phyloP scores from a whole-genome alignment of 2,888 invertebrate genomes.

The Digitonthophagus gazella region DNA sequence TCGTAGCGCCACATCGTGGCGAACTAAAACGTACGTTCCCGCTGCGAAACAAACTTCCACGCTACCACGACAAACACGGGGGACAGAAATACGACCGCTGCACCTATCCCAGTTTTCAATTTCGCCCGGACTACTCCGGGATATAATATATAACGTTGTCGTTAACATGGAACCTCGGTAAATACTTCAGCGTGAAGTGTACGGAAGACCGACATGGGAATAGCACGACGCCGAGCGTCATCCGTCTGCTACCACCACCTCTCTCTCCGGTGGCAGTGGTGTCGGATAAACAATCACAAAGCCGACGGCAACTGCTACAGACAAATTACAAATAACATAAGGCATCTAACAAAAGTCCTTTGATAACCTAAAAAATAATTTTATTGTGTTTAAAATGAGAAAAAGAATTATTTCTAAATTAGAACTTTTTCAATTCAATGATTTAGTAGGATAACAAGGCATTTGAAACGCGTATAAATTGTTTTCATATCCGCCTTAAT shows the following conservation, averaged over 20 bases:
- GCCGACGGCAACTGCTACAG: not conserved
- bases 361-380: too few relatives aligned
- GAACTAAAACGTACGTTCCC: not conserved
- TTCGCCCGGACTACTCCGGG: constrained; percentile 33
- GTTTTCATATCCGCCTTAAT: not conserved
- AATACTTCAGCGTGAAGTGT: constrained; percentile 41
- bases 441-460: not conserved
- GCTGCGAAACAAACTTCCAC: not conserved
- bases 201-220: constrained; percentile 34
- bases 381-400: too few relatives aligned
- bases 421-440: not conserved
- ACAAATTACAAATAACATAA: not conserved
- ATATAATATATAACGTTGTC: constrained; percentile 37
- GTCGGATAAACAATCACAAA: not conserved
- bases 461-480: not conserved
- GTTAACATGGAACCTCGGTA: constrained; percentile 39
- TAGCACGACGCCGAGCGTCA: constrained; percentile 14
- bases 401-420: too few relatives aligned
- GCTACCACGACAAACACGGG: not conserved
- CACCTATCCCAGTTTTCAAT: constrained; percentile 32
- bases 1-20: not conserved
- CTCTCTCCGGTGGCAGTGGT: not conserved
- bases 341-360: too few relatives aligned
- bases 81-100: not conserved
- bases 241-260: not conserved